Conservation (phyloP, 2,797 vertebrate species). For the Amniataba percoides region DNA sequence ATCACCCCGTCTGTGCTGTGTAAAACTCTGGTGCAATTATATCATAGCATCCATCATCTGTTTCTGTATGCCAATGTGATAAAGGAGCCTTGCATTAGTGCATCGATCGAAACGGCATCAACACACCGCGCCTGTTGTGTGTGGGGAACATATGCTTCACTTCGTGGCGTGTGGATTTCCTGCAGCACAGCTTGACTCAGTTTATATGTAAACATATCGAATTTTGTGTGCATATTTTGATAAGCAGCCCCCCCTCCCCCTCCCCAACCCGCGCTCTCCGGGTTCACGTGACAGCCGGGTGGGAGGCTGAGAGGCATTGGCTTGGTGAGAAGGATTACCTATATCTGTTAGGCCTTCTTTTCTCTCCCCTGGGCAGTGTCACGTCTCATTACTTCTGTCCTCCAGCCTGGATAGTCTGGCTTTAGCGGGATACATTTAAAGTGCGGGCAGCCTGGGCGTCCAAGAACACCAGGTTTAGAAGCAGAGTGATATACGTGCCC, state of each 20-base stretch:
- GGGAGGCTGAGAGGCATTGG: slow-evolving; percentile 69
- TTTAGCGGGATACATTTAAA: slow-evolving; percentile 82
- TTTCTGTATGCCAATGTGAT: slow-evolving; percentile 25
- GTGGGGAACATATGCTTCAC: slow-evolving; percentile 11
- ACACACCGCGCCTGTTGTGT: slow-evolving; percentile 7
- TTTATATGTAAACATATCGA: neutral
- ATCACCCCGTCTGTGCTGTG: slow-evolving; percentile 39
- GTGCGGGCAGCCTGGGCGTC: slow-evolving; percentile 52
- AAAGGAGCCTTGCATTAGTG: slow-evolving; percentile 56
- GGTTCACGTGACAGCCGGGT: slow-evolving; percentile 64
- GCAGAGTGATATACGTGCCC: slow-evolving; percentile 69
- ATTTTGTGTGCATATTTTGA: slow-evolving; percentile 23
- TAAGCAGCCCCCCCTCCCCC: slow-evolving; percentile 3
- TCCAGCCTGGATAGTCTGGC: slow-evolving; percentile 61
- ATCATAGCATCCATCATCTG: slow-evolving; percentile 67
- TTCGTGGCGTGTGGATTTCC: neutral
- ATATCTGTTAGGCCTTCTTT: slow-evolving; percentile 77
- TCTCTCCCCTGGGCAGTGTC: slow-evolving; percentile 74
- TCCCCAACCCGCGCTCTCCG: slow-evolving; percentile 4
- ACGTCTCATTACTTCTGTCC: slow-evolving; percentile 83
- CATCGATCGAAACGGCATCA: slow-evolving; percentile 59
- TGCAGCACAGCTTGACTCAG: neutral
- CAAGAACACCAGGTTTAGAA: slow-evolving; percentile 71
- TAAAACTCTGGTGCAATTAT: slow-evolving; percentile 56
- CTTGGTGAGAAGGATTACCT: slow-evolving; percentile 81